phyloP scores from a whole-genome alignment of 1,140 invertebrate species.

The Sycophaga agraensis region DNA sequence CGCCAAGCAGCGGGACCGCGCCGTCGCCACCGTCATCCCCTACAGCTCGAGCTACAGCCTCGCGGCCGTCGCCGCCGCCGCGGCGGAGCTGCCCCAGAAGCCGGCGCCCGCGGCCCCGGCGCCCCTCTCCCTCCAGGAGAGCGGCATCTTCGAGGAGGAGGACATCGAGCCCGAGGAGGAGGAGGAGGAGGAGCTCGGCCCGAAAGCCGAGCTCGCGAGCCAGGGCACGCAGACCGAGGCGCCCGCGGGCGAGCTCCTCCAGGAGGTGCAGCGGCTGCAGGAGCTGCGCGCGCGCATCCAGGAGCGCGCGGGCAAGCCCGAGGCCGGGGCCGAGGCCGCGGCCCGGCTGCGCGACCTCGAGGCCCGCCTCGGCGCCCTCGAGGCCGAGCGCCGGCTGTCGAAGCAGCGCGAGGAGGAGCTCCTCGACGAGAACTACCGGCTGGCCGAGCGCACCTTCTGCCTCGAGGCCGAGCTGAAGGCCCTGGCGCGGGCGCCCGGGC shows the following conservation, averaged over 20 bases:
- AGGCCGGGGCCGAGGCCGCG: slow-evolving; percentile 16
- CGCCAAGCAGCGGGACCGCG: slow-evolving; percentile 45
- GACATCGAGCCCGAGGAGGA: slow-evolving; percentile 37
- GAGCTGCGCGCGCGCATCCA: slow-evolving; percentile 48
- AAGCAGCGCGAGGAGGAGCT: slow-evolving; percentile 45
- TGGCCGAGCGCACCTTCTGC: slow-evolving; percentile 40
- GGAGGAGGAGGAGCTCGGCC: slow-evolving; percentile 28
- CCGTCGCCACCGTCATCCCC: slow-evolving; percentile 50
- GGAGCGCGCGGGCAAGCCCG: slow-evolving; percentile 39
- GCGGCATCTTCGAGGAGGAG: slow-evolving; percentile 58
- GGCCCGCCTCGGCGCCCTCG: slow-evolving; percentile 33
- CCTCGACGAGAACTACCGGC: slow-evolving; percentile 43
- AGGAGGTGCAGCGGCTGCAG: slow-evolving; percentile 50
- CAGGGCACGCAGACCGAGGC: slow-evolving; percentile 49
- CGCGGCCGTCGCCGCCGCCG: slow-evolving; percentile 34
- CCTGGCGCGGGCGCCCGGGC: too few relatives aligned
- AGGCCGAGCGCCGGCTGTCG: slow-evolving; percentile 35
- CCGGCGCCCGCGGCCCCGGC: too few relatives aligned
- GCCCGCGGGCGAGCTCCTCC: slow-evolving; percentile 46
- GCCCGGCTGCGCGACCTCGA: slow-evolving; percentile 40
- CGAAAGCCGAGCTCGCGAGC: slow-evolving; percentile 34
- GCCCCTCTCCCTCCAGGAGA: slow-evolving; percentile 56
- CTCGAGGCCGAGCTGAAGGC: slow-evolving; percentile 34
- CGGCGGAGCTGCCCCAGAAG: slow-evolving; percentile 37
- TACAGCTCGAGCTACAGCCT: slow-evolving; percentile 38